A percentile compares a stretch with the other conserved stretches of the same genome.
Conservation (phyloP, 53 echinoderm and acorn worm species). For the Paracentrotus lividus region DNA sequence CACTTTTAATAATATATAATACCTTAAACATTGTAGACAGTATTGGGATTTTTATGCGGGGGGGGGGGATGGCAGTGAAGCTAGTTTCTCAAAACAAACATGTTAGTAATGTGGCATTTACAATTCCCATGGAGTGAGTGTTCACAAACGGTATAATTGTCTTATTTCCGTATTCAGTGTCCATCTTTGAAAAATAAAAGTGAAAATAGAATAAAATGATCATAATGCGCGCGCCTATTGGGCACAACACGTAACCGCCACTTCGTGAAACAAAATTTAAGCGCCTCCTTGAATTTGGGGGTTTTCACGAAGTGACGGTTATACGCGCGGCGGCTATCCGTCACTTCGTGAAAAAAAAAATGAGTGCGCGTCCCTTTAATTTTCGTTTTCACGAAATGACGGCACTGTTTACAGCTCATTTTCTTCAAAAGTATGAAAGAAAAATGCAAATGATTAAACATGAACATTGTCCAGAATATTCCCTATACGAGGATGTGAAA, state of each 20-base stretch:
- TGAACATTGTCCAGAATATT: neutral
- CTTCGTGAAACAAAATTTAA: neutral
- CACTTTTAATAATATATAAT: neutral
- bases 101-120: neutral
- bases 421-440: neutral
- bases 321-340: neutral
- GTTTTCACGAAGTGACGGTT: constrained; percentile 17
- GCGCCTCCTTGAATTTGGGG: neutral
- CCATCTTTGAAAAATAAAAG: neutral
- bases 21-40: neutral
- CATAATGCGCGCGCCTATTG: neutral
- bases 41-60: neutral
- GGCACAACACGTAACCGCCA: neutral
- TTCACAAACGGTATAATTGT: neutral
- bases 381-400: neutral
- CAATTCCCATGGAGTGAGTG: neutral
- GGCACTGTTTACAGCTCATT: neutral
- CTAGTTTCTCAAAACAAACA: neutral
- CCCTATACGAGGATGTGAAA: neutral
- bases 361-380: neutral
- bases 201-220: neutral
- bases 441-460: neutral
- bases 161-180: neutral
- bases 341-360: neutral
- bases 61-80: constrained; percentile 3